phyloP scores from a whole-genome alignment of 37 sponge, comb jelly and placozoan species.

The Diacarnus erythraeanus region DNA sequence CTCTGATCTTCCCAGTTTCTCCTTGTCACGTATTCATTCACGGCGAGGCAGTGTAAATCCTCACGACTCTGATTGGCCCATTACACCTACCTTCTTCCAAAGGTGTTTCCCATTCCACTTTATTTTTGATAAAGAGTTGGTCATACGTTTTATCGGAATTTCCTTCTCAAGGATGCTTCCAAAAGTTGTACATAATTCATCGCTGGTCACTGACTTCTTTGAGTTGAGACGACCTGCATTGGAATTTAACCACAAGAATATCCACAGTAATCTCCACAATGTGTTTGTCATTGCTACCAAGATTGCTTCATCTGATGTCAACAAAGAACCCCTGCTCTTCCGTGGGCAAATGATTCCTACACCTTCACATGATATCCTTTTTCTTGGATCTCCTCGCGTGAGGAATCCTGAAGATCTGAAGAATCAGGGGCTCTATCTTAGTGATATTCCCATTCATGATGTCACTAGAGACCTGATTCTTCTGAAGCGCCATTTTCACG shows the following conservation, averaged over 20 bases:
- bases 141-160: constrained; percentile 53
- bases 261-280: constrained; percentile 22
- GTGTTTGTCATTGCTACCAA: constrained; percentile 43
- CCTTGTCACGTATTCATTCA: constrained; percentile 4
- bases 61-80: constrained; percentile 37
- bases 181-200: background rate
- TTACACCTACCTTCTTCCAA: constrained; percentile 37
- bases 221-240: constrained; percentile 43
- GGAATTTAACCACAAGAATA: constrained; percentile 34
- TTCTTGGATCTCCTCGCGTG: constrained; percentile 69
- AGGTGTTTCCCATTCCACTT: constrained; percentile 80
- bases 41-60: constrained; percentile 15
- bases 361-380: constrained; percentile 32
- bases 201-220: constrained; percentile 46
- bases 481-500: constrained; percentile 43
- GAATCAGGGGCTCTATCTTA: constrained; percentile 63
- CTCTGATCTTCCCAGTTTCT: constrained; percentile 7
- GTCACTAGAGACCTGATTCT: constrained; percentile 72
- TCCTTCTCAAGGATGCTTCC: constrained; percentile 67
- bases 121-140: constrained; percentile 59
- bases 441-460: constrained; percentile 75
- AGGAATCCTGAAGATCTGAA: constrained; percentile 49
- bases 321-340: constrained; percentile 36
- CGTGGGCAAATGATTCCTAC: constrained; percentile 76
- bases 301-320: background rate